Percentiles rank a stretch among this genome's conserved stretches.
These are phyloP conservation scores for Ophioninae sp. DNA, from an alignment of 2,888 invertebrate species.

Conservation along the genomic window DNA sequence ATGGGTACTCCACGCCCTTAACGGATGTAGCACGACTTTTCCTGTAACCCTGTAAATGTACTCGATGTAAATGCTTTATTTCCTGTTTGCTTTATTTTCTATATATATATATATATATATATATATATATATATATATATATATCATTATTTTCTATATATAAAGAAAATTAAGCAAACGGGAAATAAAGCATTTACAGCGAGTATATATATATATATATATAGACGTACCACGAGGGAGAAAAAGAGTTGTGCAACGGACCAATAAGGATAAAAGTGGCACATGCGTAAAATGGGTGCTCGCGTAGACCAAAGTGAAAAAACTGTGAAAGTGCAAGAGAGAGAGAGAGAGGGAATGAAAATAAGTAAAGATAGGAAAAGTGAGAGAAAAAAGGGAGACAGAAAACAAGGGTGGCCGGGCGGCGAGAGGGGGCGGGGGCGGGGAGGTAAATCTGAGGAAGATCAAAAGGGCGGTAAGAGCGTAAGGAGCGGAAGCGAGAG, in stretches of 20 bases:
- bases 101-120: too few species aligned
- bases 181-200: conserved; percentile 34
- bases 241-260: conserved; percentile 1
- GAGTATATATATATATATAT: neutral
- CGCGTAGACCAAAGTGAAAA: neutral
- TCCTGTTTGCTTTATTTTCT: too few species aligned
- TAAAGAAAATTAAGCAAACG: too few species aligned
- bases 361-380: conserved; percentile 34
- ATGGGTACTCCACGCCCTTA: too few species aligned
- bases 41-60: too few species aligned
- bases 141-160: too few species aligned
- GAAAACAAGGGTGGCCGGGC: conserved; percentile 38
- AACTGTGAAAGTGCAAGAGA: conserved; percentile 16
- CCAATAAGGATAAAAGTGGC: neutral
- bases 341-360: conserved; percentile 52
- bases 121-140: too few species aligned
- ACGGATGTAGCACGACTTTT: too few species aligned
- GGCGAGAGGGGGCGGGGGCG: conserved; percentile 19
- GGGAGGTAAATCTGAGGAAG: conserved; percentile 36
- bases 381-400: conserved; percentile 67
- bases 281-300: conserved; percentile 5
- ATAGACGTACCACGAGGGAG: too few species aligned
- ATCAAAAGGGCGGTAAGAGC: conserved; percentile 54
- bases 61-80: too few species aligned
- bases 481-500: conserved; percentile 58